phyloP scores from a whole-genome alignment of 2,797 vertebrate species.

The Lindbergichthys nudifrons region DNA sequence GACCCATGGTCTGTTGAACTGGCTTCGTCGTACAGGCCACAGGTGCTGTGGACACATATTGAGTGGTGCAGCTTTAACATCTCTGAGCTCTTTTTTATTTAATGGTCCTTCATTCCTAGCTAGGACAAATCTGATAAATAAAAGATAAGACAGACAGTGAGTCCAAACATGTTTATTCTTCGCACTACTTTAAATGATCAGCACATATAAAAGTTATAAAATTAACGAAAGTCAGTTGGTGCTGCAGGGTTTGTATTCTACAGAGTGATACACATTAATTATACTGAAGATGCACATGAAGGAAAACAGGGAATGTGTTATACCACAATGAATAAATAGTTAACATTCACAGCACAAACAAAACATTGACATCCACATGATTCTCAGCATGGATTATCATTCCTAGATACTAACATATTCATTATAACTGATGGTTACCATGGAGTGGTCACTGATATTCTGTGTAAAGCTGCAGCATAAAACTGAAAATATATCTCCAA shows the following conservation, averaged over 20 bases:
- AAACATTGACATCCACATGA: conserved; percentile 41
- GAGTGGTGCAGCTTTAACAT: neutral
- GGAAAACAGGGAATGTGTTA: conserved; percentile 37
- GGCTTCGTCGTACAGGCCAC: no score
- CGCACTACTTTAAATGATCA: conserved; percentile 58
- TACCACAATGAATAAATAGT: conserved; percentile 69
- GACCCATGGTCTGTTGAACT: no score
- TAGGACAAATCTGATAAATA: neutral
- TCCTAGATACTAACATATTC: conserved; percentile 22
- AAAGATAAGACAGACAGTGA: conserved; percentile 6
- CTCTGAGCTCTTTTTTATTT: neutral
- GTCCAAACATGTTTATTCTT: conserved; percentile 65
- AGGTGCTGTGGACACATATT: neutral
- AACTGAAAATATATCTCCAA: no score
- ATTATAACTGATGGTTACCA: conserved; percentile 36
- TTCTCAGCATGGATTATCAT: conserved; percentile 21
- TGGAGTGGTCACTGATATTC: conserved; percentile 33
- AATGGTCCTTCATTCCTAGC: neutral
- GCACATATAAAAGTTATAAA: conserved; percentile 80
- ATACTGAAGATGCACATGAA: conserved; percentile 29
- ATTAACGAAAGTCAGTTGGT: conserved; percentile 51
- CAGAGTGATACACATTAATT: conserved; percentile 37
- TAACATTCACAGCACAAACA: conserved; percentile 36
- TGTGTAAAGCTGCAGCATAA: neutral
- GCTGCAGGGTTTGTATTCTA: conserved; percentile 39